Evolutionary conservation across 2,888 invertebrate genomes (phyloP).

Genomic region (Dendrolimus pini): DNA sequence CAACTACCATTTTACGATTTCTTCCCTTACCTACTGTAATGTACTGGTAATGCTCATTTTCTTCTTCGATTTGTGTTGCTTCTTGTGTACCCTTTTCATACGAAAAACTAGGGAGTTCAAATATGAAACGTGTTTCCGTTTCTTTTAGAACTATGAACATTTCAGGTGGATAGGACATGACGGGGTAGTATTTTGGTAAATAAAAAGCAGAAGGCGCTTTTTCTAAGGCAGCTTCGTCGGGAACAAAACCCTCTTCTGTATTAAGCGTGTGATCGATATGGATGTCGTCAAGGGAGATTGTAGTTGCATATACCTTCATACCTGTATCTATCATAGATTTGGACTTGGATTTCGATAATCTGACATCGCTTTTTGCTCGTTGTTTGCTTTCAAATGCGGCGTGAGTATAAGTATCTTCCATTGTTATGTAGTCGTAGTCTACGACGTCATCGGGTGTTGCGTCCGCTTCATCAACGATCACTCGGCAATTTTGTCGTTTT

Average conservation of each 20-base stretch:
- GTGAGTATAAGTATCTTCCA: slow-evolving; percentile 48
- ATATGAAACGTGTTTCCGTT: slow-evolving; percentile 79
- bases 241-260: slow-evolving; percentile 48
- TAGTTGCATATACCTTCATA: slow-evolving; percentile 61
- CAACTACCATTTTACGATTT: slow-evolving; percentile 79
- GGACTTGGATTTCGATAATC: slow-evolving; percentile 27
- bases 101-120: slow-evolving; percentile 79
- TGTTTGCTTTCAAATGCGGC: slow-evolving; percentile 49
- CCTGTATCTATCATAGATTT: slow-evolving; percentile 32
- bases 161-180: slow-evolving; percentile 68
- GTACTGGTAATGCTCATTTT: slow-evolving; percentile 81
- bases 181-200: slow-evolving; percentile 41
- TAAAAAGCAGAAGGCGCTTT: slow-evolving; percentile 60
- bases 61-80: slow-evolving; percentile 72
- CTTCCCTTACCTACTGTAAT: slow-evolving; percentile 81
- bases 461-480: slow-evolving; percentile 37
- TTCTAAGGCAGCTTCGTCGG: slow-evolving; percentile 36
- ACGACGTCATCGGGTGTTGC: slow-evolving; percentile 52
- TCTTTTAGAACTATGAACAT: slow-evolving; percentile 80
- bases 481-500: slow-evolving; percentile 36
- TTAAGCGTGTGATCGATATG: slow-evolving; percentile 66
- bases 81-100: slow-evolving; percentile 78
- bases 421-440: slow-evolving; percentile 37
- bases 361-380: slow-evolving; percentile 39
- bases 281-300: slow-evolving; percentile 70